Conservation (phyloP, 1,140 invertebrate genomes). For the Alviniconcha marisindica region DNA sequence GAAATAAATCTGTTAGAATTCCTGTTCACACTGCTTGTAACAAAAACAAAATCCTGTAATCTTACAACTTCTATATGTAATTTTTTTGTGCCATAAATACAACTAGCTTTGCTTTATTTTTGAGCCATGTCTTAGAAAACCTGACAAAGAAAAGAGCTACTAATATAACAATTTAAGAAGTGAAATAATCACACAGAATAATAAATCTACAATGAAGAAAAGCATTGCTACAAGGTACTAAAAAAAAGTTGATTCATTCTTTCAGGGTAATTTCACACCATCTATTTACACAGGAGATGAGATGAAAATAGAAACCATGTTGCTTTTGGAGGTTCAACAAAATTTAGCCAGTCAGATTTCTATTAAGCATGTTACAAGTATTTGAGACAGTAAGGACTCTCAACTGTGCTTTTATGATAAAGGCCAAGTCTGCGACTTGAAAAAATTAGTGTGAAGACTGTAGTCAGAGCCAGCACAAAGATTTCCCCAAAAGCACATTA, state of each 20-base stretch:
- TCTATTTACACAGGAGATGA: constrained; percentile 3
- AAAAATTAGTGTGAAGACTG: not conserved
- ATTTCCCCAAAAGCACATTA: too few relatives aligned
- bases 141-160: too few relatives aligned
- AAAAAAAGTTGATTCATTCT: not conserved
- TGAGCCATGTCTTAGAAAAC: too few relatives aligned
- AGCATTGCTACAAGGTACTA: not conserved
- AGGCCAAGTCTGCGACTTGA: too few relatives aligned
- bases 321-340: not conserved
- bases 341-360: not conserved
- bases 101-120: too few relatives aligned
- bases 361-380: too few relatives aligned
- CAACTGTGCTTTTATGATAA: too few relatives aligned
- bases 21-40: not conserved
- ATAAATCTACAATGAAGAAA: constrained; percentile 9
- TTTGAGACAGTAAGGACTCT: too few relatives aligned
- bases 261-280: not conserved
- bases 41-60: not conserved
- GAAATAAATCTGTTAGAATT: not conserved
- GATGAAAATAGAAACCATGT: not conserved
- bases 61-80: not conserved
- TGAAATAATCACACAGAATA: not conserved
- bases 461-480: not conserved
- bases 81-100: not conserved
- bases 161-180: too few relatives aligned